A percentile compares a stretch with the other conserved stretches of the same genome.
These are phyloP conservation scores for Drosophila maculinotata DNA, from an alignment of 2,888 invertebrate genomes.

Conservation along the genomic window DNA sequence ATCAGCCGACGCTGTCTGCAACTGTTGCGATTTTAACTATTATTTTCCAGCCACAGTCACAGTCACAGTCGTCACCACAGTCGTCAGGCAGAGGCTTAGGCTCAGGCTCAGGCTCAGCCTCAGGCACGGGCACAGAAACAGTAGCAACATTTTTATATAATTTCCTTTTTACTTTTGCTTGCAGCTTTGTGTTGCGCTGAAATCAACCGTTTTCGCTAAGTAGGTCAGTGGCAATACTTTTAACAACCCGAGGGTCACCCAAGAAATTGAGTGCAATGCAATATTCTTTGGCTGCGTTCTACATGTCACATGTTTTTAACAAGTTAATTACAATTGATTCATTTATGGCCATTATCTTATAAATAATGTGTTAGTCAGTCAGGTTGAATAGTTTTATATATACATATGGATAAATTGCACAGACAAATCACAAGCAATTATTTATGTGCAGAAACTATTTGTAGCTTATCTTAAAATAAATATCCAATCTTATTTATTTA, in stretches of 20 bases:
- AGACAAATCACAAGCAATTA: too few species aligned
- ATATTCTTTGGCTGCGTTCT: too few species aligned
- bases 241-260: constrained; percentile 36
- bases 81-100: too few species aligned
- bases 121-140: neutral
- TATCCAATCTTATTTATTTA: too few species aligned
- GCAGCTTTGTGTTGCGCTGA: constrained; percentile 6
- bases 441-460: too few species aligned
- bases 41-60: constrained; percentile 3
- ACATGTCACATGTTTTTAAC: too few species aligned
- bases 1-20: constrained; percentile 26
- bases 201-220: constrained; percentile 51
- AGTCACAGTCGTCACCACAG: neutral
- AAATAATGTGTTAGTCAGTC: too few species aligned
- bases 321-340: too few species aligned
- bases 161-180: neutral
- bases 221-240: constrained; percentile 69
- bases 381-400: too few species aligned
- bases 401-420: constrained; percentile 1
- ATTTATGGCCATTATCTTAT: too few species aligned
- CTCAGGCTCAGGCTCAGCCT: neutral
- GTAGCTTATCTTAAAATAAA: too few species aligned
- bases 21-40: constrained; percentile 28
- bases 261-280: constrained; percentile 8
- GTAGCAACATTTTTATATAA: constrained; percentile 16